A percentile compares a stretch with the other conserved stretches of the same genome.
These are phyloP conservation scores for Allobates femoralis DNA, from an alignment of 2,797 vertebrate genomes.

Conservation along the genomic window DNA sequence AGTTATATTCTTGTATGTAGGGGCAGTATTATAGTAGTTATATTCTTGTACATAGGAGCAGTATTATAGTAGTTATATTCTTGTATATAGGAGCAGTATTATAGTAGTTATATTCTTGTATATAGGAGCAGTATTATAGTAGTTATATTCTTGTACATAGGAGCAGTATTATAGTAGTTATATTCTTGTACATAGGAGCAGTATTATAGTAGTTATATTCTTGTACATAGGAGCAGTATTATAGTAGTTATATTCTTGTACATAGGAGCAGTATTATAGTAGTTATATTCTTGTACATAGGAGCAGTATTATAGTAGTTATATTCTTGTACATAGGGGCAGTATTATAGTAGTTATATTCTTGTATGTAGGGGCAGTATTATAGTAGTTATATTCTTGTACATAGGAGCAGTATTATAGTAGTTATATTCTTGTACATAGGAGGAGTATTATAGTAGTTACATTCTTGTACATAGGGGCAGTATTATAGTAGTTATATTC, in stretches of 20 bases:
- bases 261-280: not conserved
- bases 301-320: not conserved
- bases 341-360: too few relatives aligned
- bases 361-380: too few relatives aligned
- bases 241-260: conserved; percentile 9
- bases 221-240: not conserved
- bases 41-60: conserved; percentile 4
- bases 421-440: conserved; percentile 5
- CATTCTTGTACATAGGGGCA: not conserved
- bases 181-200: not conserved
- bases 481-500: not conserved
- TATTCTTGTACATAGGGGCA: too few relatives aligned
- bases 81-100: not conserved
- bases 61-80: not conserved
- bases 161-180: not conserved
- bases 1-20: not conserved
- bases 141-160: not conserved
- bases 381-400: not conserved
- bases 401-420: not conserved
- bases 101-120: not conserved
- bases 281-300: not conserved
- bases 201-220: not conserved
- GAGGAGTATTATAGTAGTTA: too few relatives aligned
- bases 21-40: conserved; percentile 5
- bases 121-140: not conserved